Evolutionary conservation across 2,888 invertebrate species (phyloP).

Genomic region (Dryomyza anilis): DNA sequence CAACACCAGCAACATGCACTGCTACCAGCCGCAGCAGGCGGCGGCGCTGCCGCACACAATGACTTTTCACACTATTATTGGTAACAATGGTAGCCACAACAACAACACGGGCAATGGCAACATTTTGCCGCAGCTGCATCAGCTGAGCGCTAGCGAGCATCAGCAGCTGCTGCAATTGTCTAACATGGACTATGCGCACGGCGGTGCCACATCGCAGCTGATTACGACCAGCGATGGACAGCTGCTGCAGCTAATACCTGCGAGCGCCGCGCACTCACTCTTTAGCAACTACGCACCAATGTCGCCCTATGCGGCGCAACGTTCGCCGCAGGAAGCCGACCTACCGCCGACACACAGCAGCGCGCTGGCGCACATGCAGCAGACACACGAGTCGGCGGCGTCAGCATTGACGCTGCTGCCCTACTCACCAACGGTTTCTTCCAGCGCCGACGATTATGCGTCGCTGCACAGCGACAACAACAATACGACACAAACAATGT

Average conservation of each 20-base stretch:
- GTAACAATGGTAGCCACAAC: slow-evolving; percentile 66
- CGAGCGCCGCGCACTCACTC: slow-evolving; percentile 69
- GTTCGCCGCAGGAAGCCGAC: slow-evolving; percentile 56
- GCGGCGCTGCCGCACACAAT: slow-evolving; percentile 67
- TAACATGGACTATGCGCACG: slow-evolving; percentile 23
- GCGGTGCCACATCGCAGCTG: slow-evolving; percentile 45
- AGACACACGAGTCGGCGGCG: slow-evolving; percentile 30
- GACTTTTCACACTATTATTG: slow-evolving; percentile 81
- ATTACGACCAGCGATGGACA: slow-evolving; percentile 51
- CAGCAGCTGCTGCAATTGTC: slow-evolving; percentile 26
- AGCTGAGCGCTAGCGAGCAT: not conserved
- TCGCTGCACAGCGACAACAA: slow-evolving; percentile 28
- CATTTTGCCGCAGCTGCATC: no score
- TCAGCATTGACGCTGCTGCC: slow-evolving; percentile 38
- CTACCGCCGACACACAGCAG: slow-evolving; percentile 51
- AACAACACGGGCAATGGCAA: not conserved
- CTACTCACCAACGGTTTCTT: slow-evolving; percentile 54
- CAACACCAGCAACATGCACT: slow-evolving; percentile 60
- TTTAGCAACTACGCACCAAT: slow-evolving; percentile 47
- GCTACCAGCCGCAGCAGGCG: slow-evolving; percentile 65
- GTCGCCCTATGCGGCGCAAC: slow-evolving; percentile 46
- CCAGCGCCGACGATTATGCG: slow-evolving; percentile 43
- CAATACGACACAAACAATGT: slow-evolving; percentile 18
- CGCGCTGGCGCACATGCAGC: slow-evolving; percentile 38
- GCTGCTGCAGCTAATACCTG: slow-evolving; percentile 57